Evolutionary conservation across 2,888 invertebrate species (phyloP).

Genomic region (Mesoligia furuncula): DNA sequence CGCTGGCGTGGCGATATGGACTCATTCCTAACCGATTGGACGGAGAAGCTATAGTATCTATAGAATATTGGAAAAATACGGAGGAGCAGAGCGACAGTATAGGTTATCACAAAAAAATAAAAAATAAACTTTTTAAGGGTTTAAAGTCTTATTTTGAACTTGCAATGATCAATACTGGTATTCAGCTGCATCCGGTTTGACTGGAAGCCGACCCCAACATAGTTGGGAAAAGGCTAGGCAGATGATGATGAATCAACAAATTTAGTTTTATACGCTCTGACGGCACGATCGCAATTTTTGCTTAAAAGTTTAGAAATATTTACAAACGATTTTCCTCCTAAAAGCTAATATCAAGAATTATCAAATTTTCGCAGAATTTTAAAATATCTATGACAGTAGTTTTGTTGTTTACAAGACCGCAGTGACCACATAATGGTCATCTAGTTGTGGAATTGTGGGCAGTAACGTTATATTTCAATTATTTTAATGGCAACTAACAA

Average conservation of each 20-base stretch:
- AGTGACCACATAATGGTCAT: constrained; percentile 6
- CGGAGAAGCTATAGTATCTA: too few species aligned
- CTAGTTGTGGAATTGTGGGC: background rate
- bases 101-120: background rate
- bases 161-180: too few species aligned
- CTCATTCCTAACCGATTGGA: too few species aligned
- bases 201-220: too few species aligned
- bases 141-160: background rate
- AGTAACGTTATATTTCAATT: constrained; percentile 34
- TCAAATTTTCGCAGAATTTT: background rate
- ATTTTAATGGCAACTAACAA: constrained; percentile 33
- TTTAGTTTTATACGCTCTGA: background rate
- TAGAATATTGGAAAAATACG: too few species aligned
- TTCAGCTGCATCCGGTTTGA: too few species aligned
- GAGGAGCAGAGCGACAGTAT: too few species aligned
- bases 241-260: too few species aligned
- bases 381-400: background rate
- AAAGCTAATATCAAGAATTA: background rate
- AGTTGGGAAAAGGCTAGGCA: too few species aligned
- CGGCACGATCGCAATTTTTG: background rate
- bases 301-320: background rate
- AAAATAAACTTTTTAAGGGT: too few species aligned
- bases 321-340: too few species aligned
- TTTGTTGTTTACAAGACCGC: background rate
- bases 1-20: too few species aligned